Evolutionary conservation across 1,140 invertebrate species (phyloP), one percentile per base, ranked within the genome.

Genomic region (Prorops nasuta): DNA sequence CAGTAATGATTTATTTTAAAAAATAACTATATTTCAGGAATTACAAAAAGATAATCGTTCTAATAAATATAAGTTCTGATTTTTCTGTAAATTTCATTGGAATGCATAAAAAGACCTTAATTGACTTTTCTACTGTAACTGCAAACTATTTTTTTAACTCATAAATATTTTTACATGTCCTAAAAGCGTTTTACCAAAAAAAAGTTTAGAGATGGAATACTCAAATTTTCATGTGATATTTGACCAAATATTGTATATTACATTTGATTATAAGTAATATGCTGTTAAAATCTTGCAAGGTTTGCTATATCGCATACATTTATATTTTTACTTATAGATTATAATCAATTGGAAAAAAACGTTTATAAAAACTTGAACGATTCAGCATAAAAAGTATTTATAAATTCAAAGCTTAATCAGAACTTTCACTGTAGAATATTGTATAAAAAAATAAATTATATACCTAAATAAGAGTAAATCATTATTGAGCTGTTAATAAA

Each of bases 181-280:
- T n/a, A n/a, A n/a, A n/a, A n/a, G n/a, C n/a, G n/a, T n/a, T n/a
- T n/a, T n/a, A n/a, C n/a, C n/a, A n/a, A n/a, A n/a, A n/a, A n/a
- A n/a, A n/a, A n/a, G n/a, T n/a, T n/a, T n/a, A n/a, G n/a, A n/a
- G n/a, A n/a, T n/a, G n/a, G 24, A 22, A 39, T 38, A 51, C 42
- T 45, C 49, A 34, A 46, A 31, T 39, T 45, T 50, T 45, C 20
- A 39, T 45, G 19, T 45, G 35, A 56, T 47, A 28, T 52, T 21
- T 53, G 42, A 53, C 45, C 37, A 53, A 56, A 57, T 44, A 44
- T 24, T 48, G 35, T 45, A 56, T 3, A 34, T 46, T 40, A 10
- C 20, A 38, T 49, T 36, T 36, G 34, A 14, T 36, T 36, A 4
- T 36, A 36, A 49, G 31, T 22, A 44, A 8, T 16, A 48, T 37